phyloP scores from a whole-genome alignment of 2,797 vertebrate species.

The Enteromius mattozi region DNA sequence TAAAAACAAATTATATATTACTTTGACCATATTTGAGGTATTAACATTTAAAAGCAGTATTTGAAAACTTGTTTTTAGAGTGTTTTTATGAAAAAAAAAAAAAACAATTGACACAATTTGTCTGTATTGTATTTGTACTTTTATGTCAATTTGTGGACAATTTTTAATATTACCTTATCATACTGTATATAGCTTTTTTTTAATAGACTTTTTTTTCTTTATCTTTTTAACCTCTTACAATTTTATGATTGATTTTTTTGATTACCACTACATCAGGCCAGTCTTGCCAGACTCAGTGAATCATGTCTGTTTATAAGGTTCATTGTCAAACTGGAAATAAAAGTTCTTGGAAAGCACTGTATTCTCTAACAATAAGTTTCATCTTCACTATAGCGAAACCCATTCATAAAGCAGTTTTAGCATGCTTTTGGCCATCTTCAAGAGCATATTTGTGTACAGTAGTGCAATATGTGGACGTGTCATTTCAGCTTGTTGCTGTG shows the following conservation, averaged over 20 bases:
- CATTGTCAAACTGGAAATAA: not conserved
- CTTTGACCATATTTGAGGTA: not conserved
- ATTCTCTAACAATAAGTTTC: not conserved
- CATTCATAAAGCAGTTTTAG: not conserved
- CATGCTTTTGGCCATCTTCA: not conserved
- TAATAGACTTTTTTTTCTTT: not conserved
- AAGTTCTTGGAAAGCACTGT: not conserved
- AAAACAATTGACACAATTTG: not conserved
- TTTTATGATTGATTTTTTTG: not conserved
- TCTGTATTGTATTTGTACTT: not conserved
- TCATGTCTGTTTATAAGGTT: not conserved
- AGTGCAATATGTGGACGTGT: not conserved
- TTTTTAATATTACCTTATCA: not conserved
- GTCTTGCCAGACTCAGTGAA: not conserved
- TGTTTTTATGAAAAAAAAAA: not conserved
- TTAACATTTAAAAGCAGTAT: not conserved
- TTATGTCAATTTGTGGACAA: not conserved
- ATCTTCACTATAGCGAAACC: not conserved
- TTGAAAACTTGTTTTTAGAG: not conserved
- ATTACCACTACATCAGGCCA: not conserved
- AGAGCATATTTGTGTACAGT: not conserved
- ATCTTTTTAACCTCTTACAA: not conserved
- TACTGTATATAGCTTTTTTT: not conserved
- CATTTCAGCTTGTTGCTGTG: conserved; percentile 3
- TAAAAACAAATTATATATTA: not conserved